phyloP scores from a whole-genome alignment of 37 sponge, comb jelly and placozoan species.

The Ianthella basta region DNA sequence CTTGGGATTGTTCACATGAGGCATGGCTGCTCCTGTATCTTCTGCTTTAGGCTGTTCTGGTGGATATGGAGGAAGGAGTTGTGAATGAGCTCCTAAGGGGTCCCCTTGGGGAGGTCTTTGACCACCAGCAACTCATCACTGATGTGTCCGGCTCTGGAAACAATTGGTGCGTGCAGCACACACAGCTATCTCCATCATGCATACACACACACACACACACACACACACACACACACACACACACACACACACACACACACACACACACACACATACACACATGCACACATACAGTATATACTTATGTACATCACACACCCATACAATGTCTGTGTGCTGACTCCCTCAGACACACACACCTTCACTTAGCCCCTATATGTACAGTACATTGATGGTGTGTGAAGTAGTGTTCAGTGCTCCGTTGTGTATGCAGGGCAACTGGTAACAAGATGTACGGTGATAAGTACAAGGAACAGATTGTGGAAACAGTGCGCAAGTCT shows the following conservation, averaged over 20 bases:
- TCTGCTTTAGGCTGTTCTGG: slow-evolving; percentile 87
- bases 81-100: slow-evolving; percentile 84
- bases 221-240: neutral
- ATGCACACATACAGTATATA: too few relatives aligned
- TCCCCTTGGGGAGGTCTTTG: slow-evolving; percentile 93
- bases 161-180: slow-evolving; percentile 76
- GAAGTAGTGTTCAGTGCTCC: neutral
- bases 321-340: too few relatives aligned
- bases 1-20: too few relatives aligned
- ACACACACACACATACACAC: too few relatives aligned
- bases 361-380: neutral
- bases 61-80: slow-evolving; percentile 99
- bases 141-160: slow-evolving; percentile 99
- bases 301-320: too few relatives aligned
- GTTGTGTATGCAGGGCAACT: slow-evolving; percentile 73
- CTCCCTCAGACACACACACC: too few relatives aligned
- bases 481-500: slow-evolving; percentile 77
- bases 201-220: neutral
- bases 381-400: neutral
- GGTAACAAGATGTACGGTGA: slow-evolving; percentile 90
- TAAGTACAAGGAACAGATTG: slow-evolving; percentile 75
- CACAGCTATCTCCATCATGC: neutral
- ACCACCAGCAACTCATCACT: slow-evolving; percentile 88
- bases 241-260: too few relatives aligned
- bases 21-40: neutral